phyloP scores from a whole-genome alignment of 2,888 invertebrate genomes.

The Sinelater perroti region DNA sequence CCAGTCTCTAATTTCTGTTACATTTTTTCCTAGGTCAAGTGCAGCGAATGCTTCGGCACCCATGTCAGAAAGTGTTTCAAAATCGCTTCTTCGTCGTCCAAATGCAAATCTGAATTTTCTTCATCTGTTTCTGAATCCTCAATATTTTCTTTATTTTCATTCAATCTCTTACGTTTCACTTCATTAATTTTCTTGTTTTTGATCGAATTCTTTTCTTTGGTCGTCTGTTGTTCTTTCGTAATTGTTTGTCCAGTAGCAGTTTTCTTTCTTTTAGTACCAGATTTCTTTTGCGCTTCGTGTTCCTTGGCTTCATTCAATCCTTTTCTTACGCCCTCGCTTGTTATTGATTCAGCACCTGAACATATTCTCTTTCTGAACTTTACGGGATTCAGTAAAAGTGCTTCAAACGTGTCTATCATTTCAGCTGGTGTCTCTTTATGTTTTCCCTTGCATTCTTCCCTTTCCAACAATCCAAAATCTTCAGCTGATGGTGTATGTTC shows the following conservation, averaged over 20 bases:
- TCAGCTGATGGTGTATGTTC: not conserved
- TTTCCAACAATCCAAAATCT: too few species aligned
- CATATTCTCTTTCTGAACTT: conserved; percentile 13
- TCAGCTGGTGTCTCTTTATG: not conserved
- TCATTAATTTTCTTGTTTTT: conserved; percentile 6
- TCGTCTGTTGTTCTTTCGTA: conserved; percentile 3
- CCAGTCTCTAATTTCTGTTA: conserved; percentile 10
- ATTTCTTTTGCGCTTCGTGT: conserved; percentile 6
- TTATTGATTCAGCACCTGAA: conserved; percentile 13
- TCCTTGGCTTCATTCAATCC: conserved; percentile 7
- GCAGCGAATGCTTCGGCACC: conserved; percentile 1
- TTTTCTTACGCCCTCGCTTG: conserved; percentile 12
- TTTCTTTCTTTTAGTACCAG: not conserved
- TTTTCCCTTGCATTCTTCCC: too few species aligned
- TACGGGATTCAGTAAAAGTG: conserved; percentile 11
- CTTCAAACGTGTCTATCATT: conserved; percentile 8
- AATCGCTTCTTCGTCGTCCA: too few species aligned
- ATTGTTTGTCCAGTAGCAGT: not conserved
- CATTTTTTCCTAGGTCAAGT: conserved; percentile 7
- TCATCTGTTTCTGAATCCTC: conserved; percentile 4
- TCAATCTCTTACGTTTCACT: not conserved
- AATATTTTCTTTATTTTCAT: too few species aligned
- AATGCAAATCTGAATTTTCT: too few species aligned
- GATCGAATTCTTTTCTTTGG: conserved; percentile 4
- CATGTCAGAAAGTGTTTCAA: conserved; percentile 11